Evolutionary conservation across 2,888 invertebrate species (phyloP).

Genomic region (Drosophila leonis): DNA sequence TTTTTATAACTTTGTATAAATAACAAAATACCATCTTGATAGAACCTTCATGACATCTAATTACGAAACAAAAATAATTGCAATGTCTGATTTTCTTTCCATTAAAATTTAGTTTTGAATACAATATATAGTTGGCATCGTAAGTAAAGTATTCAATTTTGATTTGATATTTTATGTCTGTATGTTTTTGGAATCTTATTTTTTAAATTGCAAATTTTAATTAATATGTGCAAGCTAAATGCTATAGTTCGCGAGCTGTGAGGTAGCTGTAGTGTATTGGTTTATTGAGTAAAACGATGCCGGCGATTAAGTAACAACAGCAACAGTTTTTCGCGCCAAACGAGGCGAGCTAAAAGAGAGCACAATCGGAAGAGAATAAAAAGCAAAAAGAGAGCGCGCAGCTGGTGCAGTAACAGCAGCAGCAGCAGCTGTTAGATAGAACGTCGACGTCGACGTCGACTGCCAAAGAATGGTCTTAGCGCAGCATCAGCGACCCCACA

Average conservation of each 20-base stretch:
- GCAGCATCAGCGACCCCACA: slow-evolving; percentile 57
- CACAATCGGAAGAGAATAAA: slow-evolving; percentile 34
- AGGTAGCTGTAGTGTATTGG: slow-evolving; percentile 33
- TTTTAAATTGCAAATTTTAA: no score
- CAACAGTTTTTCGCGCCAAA: slow-evolving; percentile 78
- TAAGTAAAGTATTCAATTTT: no score
- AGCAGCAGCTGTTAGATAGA: slow-evolving; percentile 43
- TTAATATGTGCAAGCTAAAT: background rate
- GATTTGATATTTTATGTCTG: no score
- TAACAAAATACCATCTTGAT: no score
- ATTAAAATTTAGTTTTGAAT: no score
- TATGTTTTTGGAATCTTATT: no score
- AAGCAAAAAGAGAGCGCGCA: slow-evolving; percentile 55
- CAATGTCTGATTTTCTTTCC: no score
- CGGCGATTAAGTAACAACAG: slow-evolving; percentile 78
- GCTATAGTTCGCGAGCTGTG: slow-evolving; percentile 8
- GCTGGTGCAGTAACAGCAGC: slow-evolving; percentile 62
- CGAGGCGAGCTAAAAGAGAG: slow-evolving; percentile 42
- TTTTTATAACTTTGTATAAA: no score
- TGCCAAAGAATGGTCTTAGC: slow-evolving; percentile 73
- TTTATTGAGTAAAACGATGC: slow-evolving; percentile 55
- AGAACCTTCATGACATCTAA: no score
- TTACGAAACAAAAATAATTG: no score
- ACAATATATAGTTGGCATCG: no score
- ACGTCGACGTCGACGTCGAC: slow-evolving; percentile 43